Base-by-base conservation (phyloP, 2,888 invertebrate genomes). In the Epinotia nisella region DNA sequence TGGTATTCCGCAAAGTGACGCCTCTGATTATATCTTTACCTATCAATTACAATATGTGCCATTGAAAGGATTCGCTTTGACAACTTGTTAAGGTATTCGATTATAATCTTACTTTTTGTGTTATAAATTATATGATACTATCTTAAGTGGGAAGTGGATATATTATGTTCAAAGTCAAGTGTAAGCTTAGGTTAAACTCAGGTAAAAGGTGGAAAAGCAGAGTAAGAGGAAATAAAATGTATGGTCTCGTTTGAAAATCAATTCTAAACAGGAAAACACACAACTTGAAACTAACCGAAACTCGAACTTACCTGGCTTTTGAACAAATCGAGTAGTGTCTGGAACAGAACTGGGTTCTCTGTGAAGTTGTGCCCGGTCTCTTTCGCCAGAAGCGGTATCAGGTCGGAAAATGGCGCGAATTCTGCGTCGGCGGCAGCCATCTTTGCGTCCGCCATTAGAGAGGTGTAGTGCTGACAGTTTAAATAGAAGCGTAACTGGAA, bases 401-500 rank as follows among this genome's bases (percentile, higher is more conserved):
- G 82, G 55, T 92, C 90, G 56, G 80, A 74, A 79, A 82, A 93
- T 1, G 85, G 85, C 4, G 71, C 76, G 70, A 93, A 89, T 77
- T 93, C 93, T 2, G 86, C 76, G 1, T 75, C 55, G 3, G 88
- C n/a, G 0, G 90, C 81, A 1, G 83, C 81, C 2, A 75, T 70
- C 61, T 91, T 90, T 1, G 87, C 90, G 11, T 81, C 78, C 0
- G 78, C 78, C 89, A 93, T 89, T 17, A 92, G 79, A 0, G 76
- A 75, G 15, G 76, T 81, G 81, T 86, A 93, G 10, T 78, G 80
- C 1, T 85, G 76, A 79, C 93, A 93, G 85, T 90, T 93, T n/a
- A 89, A 86, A 83, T 91, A 91, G 81, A 87, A 93, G 0, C 93
- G 89, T 45, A 93, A 84, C 93, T 93, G 87, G 1, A 84, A 85